phyloP scores from a whole-genome alignment of 1,140 invertebrate species.

The Drosophila elegans region DNA sequence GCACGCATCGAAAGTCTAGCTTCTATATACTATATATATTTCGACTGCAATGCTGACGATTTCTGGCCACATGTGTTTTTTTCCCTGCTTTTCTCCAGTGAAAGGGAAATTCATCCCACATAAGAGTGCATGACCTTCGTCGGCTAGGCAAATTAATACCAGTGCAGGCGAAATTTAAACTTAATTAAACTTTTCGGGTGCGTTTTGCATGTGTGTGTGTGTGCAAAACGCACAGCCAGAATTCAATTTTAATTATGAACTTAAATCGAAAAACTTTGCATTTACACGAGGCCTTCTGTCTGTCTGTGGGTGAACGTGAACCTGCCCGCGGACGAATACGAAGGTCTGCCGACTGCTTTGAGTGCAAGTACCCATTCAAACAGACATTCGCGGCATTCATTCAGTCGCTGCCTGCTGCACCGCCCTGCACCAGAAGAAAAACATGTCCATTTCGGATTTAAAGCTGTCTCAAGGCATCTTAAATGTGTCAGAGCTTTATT shows the following conservation, averaged over 20 bases:
- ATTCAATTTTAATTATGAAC: constrained; percentile 81
- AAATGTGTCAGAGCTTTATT: no score
- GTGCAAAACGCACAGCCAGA: constrained; percentile 22
- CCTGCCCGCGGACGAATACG: constrained; percentile 7
- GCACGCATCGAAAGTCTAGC: constrained; percentile 48
- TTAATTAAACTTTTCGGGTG: constrained; percentile 69
- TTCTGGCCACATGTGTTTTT: constrained; percentile 16
- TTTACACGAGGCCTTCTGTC: constrained; percentile 43
- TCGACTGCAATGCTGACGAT: constrained; percentile 18
- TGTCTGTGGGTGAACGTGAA: constrained; percentile 16
- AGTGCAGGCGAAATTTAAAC: constrained; percentile 69
- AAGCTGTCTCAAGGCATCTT: no score
- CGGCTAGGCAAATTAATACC: constrained; percentile 57
- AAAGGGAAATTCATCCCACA: constrained; percentile 27
- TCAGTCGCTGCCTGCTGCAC: constrained; percentile 13
- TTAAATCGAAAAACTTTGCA: constrained; percentile 83
- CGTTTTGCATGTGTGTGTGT: constrained; percentile 26
- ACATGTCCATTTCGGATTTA: no score
- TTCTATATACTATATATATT: not conserved
- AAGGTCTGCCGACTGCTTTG: constrained; percentile 47
- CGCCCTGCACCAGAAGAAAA: constrained; percentile 17
- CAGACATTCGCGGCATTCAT: constrained; percentile 64
- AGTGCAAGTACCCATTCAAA: constrained; percentile 62
- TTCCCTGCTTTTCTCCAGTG: not conserved
- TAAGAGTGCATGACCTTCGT: constrained; percentile 57